phyloP scores from a whole-genome alignment of 2,797 vertebrate species.

The Rhincodon typus region DNA sequence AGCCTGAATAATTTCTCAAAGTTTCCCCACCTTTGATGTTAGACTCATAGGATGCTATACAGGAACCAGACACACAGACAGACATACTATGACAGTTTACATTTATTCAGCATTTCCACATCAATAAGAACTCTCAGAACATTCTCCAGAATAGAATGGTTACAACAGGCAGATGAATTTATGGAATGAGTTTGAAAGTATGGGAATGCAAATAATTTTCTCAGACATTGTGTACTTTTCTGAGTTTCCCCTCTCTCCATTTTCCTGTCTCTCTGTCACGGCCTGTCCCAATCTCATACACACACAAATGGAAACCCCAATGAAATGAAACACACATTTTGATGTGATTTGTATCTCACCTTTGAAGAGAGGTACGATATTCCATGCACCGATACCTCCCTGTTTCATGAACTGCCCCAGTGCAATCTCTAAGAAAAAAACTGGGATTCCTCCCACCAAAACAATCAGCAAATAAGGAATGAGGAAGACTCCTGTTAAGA shows the following conservation, averaged over 20 bases:
- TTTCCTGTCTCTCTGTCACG: background rate
- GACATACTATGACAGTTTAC: background rate
- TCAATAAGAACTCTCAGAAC: background rate
- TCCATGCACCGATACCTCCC: constrained; percentile 82
- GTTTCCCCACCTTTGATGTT: no score
- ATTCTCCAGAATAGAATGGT: background rate
- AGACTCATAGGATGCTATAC: no score
- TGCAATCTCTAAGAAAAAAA: constrained; percentile 86
- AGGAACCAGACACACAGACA: no score
- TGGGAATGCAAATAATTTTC: background rate
- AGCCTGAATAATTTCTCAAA: no score
- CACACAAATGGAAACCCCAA: background rate
- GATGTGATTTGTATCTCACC: constrained; percentile 50
- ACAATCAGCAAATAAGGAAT: constrained; percentile 82
- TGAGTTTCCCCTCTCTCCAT: background rate
- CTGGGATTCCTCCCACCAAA: constrained; percentile 80
- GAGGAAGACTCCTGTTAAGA: constrained; percentile 72
- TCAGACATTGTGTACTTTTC: background rate
- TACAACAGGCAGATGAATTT: background rate
- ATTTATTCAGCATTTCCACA: background rate
- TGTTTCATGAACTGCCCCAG: constrained; percentile 90
- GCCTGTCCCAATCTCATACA: no score
- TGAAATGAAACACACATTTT: background rate
- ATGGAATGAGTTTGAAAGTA: background rate
- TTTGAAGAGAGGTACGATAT: constrained; percentile 85